A percentile compares a stretch with the other conserved stretches of the same genome.
phyloP scores from a whole-genome alignment of 2,888 invertebrate genomes.

The Drosophila bunnanda region DNA sequence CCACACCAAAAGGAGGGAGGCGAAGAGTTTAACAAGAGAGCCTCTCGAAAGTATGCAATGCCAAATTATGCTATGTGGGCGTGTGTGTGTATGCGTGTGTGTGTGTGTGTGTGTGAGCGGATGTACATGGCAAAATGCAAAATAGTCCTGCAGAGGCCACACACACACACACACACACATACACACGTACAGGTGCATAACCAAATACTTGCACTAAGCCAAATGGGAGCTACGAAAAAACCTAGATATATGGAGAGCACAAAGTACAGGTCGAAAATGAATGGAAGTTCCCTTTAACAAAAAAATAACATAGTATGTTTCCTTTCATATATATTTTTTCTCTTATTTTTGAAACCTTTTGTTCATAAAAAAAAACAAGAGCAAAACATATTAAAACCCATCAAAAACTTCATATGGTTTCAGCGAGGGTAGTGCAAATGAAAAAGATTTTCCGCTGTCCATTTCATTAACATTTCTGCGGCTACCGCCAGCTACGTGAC shows the following conservation, averaged over 20 bases:
- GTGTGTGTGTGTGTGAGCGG: slow-evolving; percentile 13
- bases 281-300: not conserved
- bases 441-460: slow-evolving; percentile 57
- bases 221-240: slow-evolving; percentile 15
- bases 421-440: slow-evolving; percentile 3
- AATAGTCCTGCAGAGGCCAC: slow-evolving; percentile 30
- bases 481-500: slow-evolving; percentile 33
- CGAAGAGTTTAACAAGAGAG: slow-evolving; percentile 27
- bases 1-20: slow-evolving; percentile 4
- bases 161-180: slow-evolving; percentile 14
- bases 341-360: not conserved
- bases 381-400: not conserved
- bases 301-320: not conserved
- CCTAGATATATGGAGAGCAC: not conserved
- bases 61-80: slow-evolving; percentile 66
- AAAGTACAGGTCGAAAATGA: not conserved
- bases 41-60: slow-evolving; percentile 75
- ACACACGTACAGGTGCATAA: slow-evolving; percentile 14
- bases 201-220: slow-evolving; percentile 36
- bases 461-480: slow-evolving; percentile 69
- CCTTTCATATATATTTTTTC: not conserved
- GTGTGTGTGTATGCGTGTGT: not conserved
- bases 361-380: not conserved
- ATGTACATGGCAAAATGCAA: slow-evolving; percentile 45
- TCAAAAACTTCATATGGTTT: not conserved